These are phyloP conservation scores for Probosciger aterrimus DNA, from an alignment of 2,113 vertebrate genomes.

Conservation along the genomic window DNA sequence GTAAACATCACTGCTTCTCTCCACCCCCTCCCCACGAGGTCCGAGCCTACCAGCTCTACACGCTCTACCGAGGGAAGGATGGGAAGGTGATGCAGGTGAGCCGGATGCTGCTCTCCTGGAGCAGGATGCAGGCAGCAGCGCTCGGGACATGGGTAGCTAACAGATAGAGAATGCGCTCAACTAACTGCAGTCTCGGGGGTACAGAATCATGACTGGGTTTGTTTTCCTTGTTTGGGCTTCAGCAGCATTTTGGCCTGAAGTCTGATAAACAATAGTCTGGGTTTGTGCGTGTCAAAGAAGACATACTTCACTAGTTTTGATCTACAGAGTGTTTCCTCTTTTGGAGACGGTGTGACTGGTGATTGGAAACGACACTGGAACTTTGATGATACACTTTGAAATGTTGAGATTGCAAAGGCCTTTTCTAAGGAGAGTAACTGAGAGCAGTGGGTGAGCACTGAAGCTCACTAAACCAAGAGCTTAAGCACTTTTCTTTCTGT, in stretches of 20 bases:
- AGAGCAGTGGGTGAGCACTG: neutral
- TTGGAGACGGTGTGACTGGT: neutral
- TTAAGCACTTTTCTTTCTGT: neutral
- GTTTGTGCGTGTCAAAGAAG: neutral
- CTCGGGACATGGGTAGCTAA: neutral
- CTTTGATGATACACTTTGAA: neutral
- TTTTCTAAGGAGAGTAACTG: neutral
- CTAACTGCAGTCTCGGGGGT: neutral
- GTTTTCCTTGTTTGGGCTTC: neutral
- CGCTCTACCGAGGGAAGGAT: constrained; percentile 88
- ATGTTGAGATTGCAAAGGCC: neutral
- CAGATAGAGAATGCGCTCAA: rapidly evolving
- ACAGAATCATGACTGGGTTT: neutral
- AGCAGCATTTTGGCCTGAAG: neutral
- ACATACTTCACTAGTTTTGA: neutral
- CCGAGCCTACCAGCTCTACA: constrained; percentile 95
- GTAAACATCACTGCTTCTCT: constrained; percentile 71
- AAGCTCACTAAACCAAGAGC: neutral
- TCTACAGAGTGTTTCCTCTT: neutral
- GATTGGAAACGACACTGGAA: neutral
- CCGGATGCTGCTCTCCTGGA: rapidly evolving
- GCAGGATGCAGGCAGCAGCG: neutral
- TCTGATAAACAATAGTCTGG: neutral
- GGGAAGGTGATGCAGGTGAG: constrained; percentile 96
- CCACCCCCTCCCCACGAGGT: constrained; percentile 86